phyloP scores from a whole-genome alignment of 2,113 vertebrate species.

The Rhizomys pruinosus region DNA sequence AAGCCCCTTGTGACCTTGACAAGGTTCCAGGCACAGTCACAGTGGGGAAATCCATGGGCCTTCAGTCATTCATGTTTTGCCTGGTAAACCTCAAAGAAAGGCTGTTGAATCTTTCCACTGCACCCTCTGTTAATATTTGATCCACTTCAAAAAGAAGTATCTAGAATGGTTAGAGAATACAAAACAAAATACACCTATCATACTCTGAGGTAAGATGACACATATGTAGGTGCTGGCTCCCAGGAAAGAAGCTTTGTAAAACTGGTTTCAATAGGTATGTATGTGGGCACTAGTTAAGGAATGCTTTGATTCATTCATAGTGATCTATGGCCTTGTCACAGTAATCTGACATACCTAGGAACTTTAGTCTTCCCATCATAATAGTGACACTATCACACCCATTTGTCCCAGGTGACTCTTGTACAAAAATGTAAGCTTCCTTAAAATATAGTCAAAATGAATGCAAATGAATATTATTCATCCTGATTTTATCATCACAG shows the following conservation, averaged over 20 bases:
- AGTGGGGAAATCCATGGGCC: background rate
- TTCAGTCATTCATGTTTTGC: background rate
- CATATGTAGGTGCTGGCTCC: background rate
- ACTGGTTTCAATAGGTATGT: background rate
- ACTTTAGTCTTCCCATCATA: background rate
- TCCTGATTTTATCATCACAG: background rate
- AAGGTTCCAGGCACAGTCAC: background rate
- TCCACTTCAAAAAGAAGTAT: background rate
- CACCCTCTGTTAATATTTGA: conserved; percentile 24
- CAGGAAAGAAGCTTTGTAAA: background rate
- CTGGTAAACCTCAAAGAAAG: conserved; percentile 34
- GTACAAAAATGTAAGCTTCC: background rate
- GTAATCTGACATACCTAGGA: background rate
- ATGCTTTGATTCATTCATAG: background rate
- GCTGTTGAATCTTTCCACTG: background rate
- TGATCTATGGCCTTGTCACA: background rate
- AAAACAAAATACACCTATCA: conserved; percentile 16
- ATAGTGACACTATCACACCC: background rate
- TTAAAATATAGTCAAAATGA: background rate
- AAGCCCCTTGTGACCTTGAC: conserved; percentile 1
- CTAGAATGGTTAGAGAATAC: background rate
- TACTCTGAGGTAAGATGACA: background rate
- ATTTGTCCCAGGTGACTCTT: background rate
- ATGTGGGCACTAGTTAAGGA: background rate
- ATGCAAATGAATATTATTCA: conserved; percentile 32